Base-by-base conservation (phyloP, 2,797 vertebrate species). In the Sebastes trivittatus region DNA sequence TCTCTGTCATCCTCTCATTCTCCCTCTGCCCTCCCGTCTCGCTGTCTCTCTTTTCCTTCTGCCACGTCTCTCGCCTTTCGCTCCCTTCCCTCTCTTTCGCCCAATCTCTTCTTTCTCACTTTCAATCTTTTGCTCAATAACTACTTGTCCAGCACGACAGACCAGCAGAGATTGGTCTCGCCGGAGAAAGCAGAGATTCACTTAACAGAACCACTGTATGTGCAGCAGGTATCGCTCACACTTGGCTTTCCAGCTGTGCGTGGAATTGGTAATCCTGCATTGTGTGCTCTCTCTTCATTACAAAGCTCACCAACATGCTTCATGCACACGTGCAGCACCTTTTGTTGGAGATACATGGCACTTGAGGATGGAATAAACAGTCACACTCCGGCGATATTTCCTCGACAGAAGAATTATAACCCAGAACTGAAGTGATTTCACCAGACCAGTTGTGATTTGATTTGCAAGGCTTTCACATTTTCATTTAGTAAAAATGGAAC, bases 101-200 rank as follows among this genome's bases (percentile, higher is more conserved):
- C 58, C 82, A 76, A 77, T 88, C 80, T 77, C 61, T 82, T 75
- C 62, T 86, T 82, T 88, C 77, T 92, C 69, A 63, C 79, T 89
- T 87, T 87, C 88, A 91, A 85, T 92, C 87, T 91, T 81, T 86
- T 75, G 80, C 84, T 89, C 85, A 74, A 76, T 91, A 92, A 91
- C 89, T 75, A 81, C 87, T 87, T 81, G 86, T 91, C 87, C 85
- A 9, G 83, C 82, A 66, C 80, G 89, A 84, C 84, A 78, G 86
- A 81, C 62, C 74, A 56, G 80, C 68, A 89, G 87, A 91, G 87
- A 91, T 91, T 87, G 88, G 78, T 71, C 77, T 75, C 71, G 68
- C 75, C 70, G 78, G 70, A 75, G 75, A 88, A 77, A 82, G 80
- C 82, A 83, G 77, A 79, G 81, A 84, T 82, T 78, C 73, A 84